These are phyloP conservation scores for Tetragonisca angustula DNA, from an alignment of 2,888 invertebrate genomes.

Conservation along the genomic window DNA sequence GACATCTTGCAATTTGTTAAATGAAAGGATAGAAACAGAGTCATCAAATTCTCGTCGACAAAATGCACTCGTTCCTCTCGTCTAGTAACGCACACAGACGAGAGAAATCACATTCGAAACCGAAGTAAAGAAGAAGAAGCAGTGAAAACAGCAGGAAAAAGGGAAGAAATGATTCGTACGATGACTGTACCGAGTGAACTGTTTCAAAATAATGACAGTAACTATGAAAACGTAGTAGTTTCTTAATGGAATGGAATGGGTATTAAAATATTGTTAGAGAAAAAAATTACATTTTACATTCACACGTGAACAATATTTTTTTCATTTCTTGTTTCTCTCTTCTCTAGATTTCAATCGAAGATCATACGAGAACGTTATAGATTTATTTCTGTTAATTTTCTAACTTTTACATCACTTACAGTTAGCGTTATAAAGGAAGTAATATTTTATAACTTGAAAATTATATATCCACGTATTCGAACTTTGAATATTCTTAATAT, in stretches of 20 bases:
- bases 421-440: too few species aligned
- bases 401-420: too few species aligned
- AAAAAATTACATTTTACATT: not conserved
- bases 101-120: not conserved
- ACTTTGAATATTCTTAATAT: too few species aligned
- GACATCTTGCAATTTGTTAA: slow-evolving; percentile 14
- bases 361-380: too few species aligned
- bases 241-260: not conserved
- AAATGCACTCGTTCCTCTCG: not conserved
- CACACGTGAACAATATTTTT: not conserved
- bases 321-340: not conserved
- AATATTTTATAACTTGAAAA: too few species aligned
- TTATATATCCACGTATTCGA: too few species aligned
- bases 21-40: slow-evolving; percentile 19
- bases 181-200: not conserved
- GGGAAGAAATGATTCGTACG: not conserved
- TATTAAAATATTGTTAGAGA: not conserved
- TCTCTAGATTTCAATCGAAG: not conserved
- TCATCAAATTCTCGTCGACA: not conserved
- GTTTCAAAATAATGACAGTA: not conserved
- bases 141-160: not conserved
- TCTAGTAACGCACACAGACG: too few species aligned
- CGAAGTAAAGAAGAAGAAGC: not conserved
- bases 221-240: too few species aligned
- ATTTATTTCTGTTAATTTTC: too few species aligned